Base-by-base conservation (phyloP, 2,888 invertebrate species). In the Nephrotoma guestfalica region DNA sequence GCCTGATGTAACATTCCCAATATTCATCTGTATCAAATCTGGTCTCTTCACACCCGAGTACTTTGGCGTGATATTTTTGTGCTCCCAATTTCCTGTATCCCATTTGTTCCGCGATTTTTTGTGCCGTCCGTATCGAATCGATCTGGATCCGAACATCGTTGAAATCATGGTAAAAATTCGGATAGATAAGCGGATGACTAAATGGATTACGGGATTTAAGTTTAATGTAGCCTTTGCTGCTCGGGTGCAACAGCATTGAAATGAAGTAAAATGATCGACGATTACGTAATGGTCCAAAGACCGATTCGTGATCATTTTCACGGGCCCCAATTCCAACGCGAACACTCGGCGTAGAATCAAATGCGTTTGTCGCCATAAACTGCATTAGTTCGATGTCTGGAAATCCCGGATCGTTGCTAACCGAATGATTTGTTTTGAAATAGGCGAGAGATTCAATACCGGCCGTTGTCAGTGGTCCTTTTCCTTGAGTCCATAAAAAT, bases 341-440 rank as follows among this genome's bases (percentile, higher is more conserved):
- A 3, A 43, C 86, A 15, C 83, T 71, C 15, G 84, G 86, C 13
- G 85, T 86, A 83, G 92, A 92, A 88, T 94, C 94, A 0, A 93
- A 93, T 6, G 93, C 92, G n/a, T 94, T 88, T 13, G 93, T 93
- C 11, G 93, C 93, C 42, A 93, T 93, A 0, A 92, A 89, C 87
- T 94, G 94, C 85, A 95, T 89, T 41, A 94, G 89, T 90, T 95
- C 94, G n/a, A 95, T 92, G 88, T 95, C 94, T 0, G 95, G 94
- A 88, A 94, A 93, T 0, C 93, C 93, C 9, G 86, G 84, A 2
- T 92, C 92, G 0, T 90, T 88, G 89, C 93, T 93, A 2, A 91
- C 89, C 2, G 94, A 93, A 15, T 92, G 90, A 86, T 94, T 93
- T 0, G 94, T 94, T 90, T 94, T 93, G 4, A 85, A 43, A 4